Conservation (phyloP, 2,797 vertebrate genomes). For the Mus caroli region DNA sequence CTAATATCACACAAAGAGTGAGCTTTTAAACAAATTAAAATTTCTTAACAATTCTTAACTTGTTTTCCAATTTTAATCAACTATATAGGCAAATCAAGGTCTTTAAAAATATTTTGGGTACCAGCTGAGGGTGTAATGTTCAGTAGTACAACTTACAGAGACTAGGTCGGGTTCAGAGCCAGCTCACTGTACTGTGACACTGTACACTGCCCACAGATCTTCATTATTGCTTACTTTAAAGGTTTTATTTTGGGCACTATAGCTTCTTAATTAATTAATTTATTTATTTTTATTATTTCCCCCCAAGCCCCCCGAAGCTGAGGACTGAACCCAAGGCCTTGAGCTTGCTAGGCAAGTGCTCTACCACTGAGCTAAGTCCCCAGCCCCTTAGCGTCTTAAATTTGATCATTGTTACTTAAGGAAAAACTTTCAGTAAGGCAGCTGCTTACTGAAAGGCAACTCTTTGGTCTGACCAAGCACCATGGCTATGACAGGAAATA, state of each 20-base stretch:
- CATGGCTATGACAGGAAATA: background rate
- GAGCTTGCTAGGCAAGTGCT: too few species aligned
- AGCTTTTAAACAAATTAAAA: background rate
- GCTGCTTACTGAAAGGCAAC: background rate
- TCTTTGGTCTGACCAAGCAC: background rate
- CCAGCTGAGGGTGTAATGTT: background rate
- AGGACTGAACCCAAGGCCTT: too few species aligned
- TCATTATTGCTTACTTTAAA: background rate
- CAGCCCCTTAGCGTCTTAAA: background rate
- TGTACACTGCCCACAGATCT: background rate
- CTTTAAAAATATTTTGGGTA: background rate
- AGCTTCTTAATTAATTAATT: background rate
- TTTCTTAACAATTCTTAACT: background rate
- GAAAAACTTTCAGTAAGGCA: background rate
- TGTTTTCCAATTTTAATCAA: conserved; percentile 21
- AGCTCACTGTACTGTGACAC: background rate
- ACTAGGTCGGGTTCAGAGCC: background rate
- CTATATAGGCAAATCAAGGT: background rate
- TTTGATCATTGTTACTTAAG: conserved; percentile 44
- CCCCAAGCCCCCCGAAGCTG: too few species aligned
- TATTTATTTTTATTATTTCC: too few species aligned
- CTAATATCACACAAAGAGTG: conserved; percentile 19
- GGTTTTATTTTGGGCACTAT: background rate
- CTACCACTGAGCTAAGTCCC: too few species aligned
- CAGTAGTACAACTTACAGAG: background rate